Conservation (phyloP, 37 sponge, comb jelly and placozoan genomes). For the Corticium candelabrum region DNA sequence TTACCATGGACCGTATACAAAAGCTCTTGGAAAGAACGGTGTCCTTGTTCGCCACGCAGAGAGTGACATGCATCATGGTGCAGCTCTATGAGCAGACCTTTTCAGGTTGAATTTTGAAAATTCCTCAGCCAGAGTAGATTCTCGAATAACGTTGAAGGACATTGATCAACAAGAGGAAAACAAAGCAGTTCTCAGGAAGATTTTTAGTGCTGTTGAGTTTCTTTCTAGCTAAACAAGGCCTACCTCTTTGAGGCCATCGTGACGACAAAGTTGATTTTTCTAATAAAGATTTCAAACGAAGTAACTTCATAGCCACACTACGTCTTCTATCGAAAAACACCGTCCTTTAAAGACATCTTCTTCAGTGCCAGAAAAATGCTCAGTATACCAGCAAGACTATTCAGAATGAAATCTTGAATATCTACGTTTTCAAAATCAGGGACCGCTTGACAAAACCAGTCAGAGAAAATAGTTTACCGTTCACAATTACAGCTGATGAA, state of each 20-base stretch:
- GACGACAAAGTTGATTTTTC: slow-evolving; percentile 41
- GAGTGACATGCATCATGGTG: not conserved
- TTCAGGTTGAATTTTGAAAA: not conserved
- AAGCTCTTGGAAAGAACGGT: not conserved
- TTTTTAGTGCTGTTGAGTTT: slow-evolving; percentile 34
- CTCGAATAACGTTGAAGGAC: slow-evolving; percentile 7
- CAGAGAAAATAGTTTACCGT: slow-evolving; percentile 23
- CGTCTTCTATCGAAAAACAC: slow-evolving; percentile 7
- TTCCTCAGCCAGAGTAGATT: slow-evolving; percentile 15
- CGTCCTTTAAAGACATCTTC: slow-evolving; percentile 22
- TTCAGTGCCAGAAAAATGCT: slow-evolving; percentile 14
- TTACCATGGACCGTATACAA: not conserved
- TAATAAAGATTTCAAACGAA: slow-evolving; percentile 17
- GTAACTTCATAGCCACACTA: too few species aligned
- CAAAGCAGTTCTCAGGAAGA: slow-evolving; percentile 22
- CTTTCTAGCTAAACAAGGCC: slow-evolving; percentile 34
- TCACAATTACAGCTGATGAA: slow-evolving; percentile 41
- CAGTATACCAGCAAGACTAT: slow-evolving; percentile 37
- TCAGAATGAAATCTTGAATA: slow-evolving; percentile 31
- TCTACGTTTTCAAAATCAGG: slow-evolving; percentile 23
- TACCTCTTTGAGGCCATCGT: slow-evolving; percentile 38
- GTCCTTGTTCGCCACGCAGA: not conserved
- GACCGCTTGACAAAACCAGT: slow-evolving; percentile 14
- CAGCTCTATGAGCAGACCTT: not conserved
- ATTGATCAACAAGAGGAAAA: slow-evolving; percentile 25